A percentile compares a stretch with the other conserved stretches of the same genome.
phyloP scores from a whole-genome alignment of 2,113 vertebrate genomes.

The Oryzias melastigma region DNA sequence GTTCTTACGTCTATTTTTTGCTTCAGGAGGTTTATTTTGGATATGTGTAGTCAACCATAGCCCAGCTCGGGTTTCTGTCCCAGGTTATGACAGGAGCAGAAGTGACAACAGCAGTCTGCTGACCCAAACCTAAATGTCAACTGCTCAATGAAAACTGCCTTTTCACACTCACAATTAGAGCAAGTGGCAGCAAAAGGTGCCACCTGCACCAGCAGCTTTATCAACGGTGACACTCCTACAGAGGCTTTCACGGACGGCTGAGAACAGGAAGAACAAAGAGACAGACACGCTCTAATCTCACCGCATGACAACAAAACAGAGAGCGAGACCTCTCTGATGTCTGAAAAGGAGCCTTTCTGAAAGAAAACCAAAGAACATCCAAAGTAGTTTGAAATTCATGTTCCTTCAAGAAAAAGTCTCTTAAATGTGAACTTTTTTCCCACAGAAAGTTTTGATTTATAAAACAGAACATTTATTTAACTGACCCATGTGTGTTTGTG shows the following conservation, averaged over 20 bases:
- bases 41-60: slow-evolving; percentile 13
- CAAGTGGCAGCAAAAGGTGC: slow-evolving; percentile 45
- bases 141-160: slow-evolving; percentile 30
- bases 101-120: slow-evolving; percentile 12
- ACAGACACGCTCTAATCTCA: slow-evolving; percentile 34
- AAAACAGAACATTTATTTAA: slow-evolving; percentile 36
- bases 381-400: background rate
- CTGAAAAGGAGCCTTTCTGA: slow-evolving; percentile 6
- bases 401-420: no score
- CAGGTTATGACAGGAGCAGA: slow-evolving; percentile 9
- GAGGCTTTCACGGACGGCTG: slow-evolving; percentile 54
- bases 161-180: slow-evolving; percentile 47
- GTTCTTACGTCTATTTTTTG: background rate
- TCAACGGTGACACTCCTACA: slow-evolving; percentile 43
- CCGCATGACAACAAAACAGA: slow-evolving; percentile 37
- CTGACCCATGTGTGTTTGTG: slow-evolving; percentile 31
- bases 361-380: background rate
- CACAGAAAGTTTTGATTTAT: background rate
- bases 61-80: slow-evolving; percentile 7
- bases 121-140: slow-evolving; percentile 32
- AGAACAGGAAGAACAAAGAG: slow-evolving; percentile 56
- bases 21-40: background rate
- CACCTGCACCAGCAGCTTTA: slow-evolving; percentile 60
- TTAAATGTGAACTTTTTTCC: background rate
- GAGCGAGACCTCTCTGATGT: slow-evolving; percentile 16